Evolutionary conservation across 2,113 vertebrate genomes (phyloP), one percentile per base, ranked within the genome.

Genomic region (Cervus canadensis): DNA sequence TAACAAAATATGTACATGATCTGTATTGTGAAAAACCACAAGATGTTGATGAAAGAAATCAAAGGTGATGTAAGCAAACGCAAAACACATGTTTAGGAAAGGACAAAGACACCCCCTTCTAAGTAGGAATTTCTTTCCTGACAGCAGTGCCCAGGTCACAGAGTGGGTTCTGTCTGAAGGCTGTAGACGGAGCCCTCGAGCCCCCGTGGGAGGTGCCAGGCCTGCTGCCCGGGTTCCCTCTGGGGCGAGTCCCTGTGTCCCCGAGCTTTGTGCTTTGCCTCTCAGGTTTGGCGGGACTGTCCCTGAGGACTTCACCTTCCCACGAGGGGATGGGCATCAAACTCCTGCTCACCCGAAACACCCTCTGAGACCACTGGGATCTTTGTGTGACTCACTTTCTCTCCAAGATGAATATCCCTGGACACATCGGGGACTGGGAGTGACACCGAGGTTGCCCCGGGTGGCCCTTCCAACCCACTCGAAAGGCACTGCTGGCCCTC

Each of bases 151-250:
- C 52, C n/a, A 25, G 52, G 19, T 36, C 52, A 83, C 21, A 83
- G 23, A 16, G 33, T 14, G 33, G 50, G 50, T 56, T 21, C 52
- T 56, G 33, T 83, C 50, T 25, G 43, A 67, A 71, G 50, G 87
- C 87, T 50, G n/a, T 5, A 54, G 64, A 50, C 64, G 11, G 81
- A 40, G 33, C 52, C 33, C 6, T 36, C 11, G 13, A 33, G 19
- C 52, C 33, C 52, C 5, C 3, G 0, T 0, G 7, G 52, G 33
- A 56, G 81, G 14, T 0, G 0, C 52, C 87, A 57, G 87, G 50
- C 54, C 67, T 52, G n/a, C n/a, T n/a, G 87, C 67, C 15, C 5
- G 10, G 62, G 26, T 13, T 89, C 16, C 64, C 71, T 74, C 16
- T 14, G 17, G 50, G n/a, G 54, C 1, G 4, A 59, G 15, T 48